Percentiles rank a stretch among this genome's conserved stretches.
Evolutionary conservation across 2,888 invertebrate genomes (phyloP).

Genomic region (Eudemis profundana): DNA sequence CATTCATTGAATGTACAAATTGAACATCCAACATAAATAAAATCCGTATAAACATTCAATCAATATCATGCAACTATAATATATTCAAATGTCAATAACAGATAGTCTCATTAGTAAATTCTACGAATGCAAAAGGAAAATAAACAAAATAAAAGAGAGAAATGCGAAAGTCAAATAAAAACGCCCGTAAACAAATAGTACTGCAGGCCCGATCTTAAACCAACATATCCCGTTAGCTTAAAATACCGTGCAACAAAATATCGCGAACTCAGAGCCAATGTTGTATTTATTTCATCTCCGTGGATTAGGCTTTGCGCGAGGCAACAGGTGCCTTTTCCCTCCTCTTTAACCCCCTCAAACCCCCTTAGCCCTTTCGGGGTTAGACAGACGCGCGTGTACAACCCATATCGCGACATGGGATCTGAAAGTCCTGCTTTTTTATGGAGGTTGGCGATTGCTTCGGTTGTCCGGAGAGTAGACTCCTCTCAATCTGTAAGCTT

Average conservation of each 20-base stretch:
- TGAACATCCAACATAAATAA: too few relatives aligned
- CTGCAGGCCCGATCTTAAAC: conserved; percentile 24
- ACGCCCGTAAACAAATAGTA: conserved; percentile 25
- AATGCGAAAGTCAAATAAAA: background rate
- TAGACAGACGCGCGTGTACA: conserved; percentile 20
- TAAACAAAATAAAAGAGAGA: background rate
- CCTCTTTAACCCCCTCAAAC: conserved; percentile 34
- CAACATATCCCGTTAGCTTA: conserved; percentile 32
- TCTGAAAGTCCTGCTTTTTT: conserved; percentile 20
- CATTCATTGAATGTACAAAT: too few relatives aligned
- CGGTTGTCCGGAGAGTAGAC: background rate
- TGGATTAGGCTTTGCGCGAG: conserved; percentile 73
- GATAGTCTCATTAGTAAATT: background rate
- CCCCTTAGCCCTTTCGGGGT: conserved; percentile 17
- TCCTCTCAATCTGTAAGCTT: conserved; percentile 3
- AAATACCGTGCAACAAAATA: conserved; percentile 50
- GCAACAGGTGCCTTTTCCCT: conserved; percentile 74
- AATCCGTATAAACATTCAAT: too few relatives aligned
- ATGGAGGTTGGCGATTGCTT: conserved; percentile 9
- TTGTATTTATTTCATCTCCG: conserved; percentile 79
- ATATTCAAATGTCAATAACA: too few relatives aligned
- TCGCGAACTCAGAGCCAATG: conserved; percentile 61
- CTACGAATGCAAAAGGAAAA: background rate
- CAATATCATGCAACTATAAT: too few relatives aligned
- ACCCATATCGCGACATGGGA: conserved; percentile 29